These are phyloP conservation scores for Luidia sarsii DNA, from an alignment of 53 echinoderm and acorn worm genomes.

Conservation along the genomic window DNA sequence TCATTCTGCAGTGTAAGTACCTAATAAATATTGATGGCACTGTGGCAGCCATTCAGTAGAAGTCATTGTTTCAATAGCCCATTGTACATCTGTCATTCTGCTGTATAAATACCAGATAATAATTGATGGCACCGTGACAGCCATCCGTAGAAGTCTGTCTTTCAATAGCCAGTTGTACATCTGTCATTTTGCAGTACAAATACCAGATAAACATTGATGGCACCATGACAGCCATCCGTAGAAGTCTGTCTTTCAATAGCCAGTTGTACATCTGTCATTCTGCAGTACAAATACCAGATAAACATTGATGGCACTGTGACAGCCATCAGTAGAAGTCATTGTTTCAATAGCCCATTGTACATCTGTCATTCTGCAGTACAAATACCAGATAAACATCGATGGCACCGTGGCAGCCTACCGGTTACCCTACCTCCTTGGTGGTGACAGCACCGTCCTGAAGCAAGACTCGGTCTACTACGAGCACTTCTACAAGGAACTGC, in stretches of 20 bases:
- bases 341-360: too few species aligned
- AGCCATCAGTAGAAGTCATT: too few species aligned
- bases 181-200: constrained; percentile 83
- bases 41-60: constrained; percentile 95
- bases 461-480: constrained; percentile 95
- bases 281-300: constrained; percentile 95
- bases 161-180: too few species aligned
- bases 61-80: too few species aligned
- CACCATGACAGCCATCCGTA: constrained; percentile 95
- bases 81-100: too few species aligned
- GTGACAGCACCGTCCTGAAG: constrained; percentile 90
- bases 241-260: too few species aligned
- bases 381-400: constrained; percentile 97
- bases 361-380: constrained; percentile 83
- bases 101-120: constrained; percentile 98
- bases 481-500: constrained; percentile 86
- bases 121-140: constrained; percentile 96
- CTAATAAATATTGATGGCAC: constrained; percentile 98
- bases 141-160: too few species aligned
- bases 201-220: constrained; percentile 98
- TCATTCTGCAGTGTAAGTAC: constrained; percentile 86
- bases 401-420: constrained; percentile 98
- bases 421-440: constrained; percentile 88
- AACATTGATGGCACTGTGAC: constrained; percentile 98
- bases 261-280: too few species aligned